Base-by-base conservation (phyloP, 2,888 invertebrate genomes). In the Allygus modestus region DNA sequence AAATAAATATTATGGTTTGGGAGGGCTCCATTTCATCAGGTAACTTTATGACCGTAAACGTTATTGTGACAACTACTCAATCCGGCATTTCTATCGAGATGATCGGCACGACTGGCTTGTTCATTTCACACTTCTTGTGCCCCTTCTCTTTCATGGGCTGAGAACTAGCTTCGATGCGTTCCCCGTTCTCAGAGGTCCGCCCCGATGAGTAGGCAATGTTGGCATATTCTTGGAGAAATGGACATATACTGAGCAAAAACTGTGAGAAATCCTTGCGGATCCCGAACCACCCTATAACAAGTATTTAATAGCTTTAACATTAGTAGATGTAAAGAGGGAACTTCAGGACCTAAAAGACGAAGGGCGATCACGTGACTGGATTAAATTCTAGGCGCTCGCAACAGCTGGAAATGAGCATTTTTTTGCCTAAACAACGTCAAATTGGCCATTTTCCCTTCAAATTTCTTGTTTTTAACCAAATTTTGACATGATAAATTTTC, bases 191-290 rank as follows among this genome's bases (percentile, higher is more conserved):
- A 91, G 89, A 89, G 90, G 85, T 85, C 73, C 86, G 84, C 84
- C 87, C 85, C 87, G 93, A 94, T 90, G 94, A 95, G 91, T 99
- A 99, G 7, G 98, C 97, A 88, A 99, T 98, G 91, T 99, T 99
- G 26, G 98, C 99, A 90, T 99, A 99, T 90, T 99, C 98, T 92
- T 99, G 98, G 69, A 99, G 93, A 86, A 98, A 93, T 0, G 99
- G 99, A 91, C 98, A 98, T 17, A 96, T 94, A 82, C 97, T 97
- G 43, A 99, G 92, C n/a, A 99, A 92, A 91, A 98, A 99, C 89
- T 97, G 97, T 90, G 98, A 99, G 90, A 99, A 98, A 90, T 98
- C 99, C 92, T 98, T 98, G 79, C 99, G 94, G 88, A 99, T 97
- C 82, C 99, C 99, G 91, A 99, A 99, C 99, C 99, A 99, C 98